A percentile compares a stretch with the other conserved stretches of the same genome.
phyloP scores from a whole-genome alignment of 2,888 invertebrate species.

The Micoletzkya japonica region DNA sequence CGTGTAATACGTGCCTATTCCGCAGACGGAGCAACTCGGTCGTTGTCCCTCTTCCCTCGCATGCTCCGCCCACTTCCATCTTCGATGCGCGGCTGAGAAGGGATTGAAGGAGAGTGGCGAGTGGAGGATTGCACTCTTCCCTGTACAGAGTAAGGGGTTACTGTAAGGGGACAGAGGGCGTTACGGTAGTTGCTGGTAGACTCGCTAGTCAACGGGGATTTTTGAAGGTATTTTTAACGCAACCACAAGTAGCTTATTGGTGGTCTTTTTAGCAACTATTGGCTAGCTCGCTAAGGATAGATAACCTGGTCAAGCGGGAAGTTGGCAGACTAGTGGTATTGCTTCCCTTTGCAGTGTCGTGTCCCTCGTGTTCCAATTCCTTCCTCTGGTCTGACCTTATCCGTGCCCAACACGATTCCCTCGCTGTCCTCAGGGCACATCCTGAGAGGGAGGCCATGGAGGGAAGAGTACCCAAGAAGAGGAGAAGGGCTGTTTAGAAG shows the following conservation, averaged over 20 bases:
- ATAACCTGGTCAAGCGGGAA: no score
- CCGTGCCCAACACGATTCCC: conserved; percentile 47
- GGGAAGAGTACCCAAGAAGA: conserved; percentile 15
- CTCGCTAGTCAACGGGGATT: no score
- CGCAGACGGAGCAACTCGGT: not conserved
- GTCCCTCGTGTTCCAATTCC: conserved; percentile 14
- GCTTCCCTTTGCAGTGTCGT: not conserved
- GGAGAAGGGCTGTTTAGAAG: not conserved
- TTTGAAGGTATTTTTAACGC: no score
- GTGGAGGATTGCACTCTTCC: conserved; percentile 9
- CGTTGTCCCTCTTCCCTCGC: conserved; percentile 15
- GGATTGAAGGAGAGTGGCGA: conserved; percentile 32
- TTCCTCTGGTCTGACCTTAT: conserved; percentile 61
- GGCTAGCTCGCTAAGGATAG: no score
- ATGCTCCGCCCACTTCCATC: conserved; percentile 41
- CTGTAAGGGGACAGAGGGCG: not conserved
- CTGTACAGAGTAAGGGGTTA: not conserved
- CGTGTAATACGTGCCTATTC: no score
- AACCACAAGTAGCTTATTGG: no score
- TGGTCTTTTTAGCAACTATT: no score
- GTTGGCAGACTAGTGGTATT: no score
- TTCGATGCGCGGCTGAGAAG: conserved; percentile 46
- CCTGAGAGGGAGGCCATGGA: conserved; percentile 16
- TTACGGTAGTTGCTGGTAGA: not conserved
- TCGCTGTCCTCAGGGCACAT: conserved; percentile 33